Evolutionary conservation across 2,113 vertebrate species (phyloP), one percentile per base, ranked within the genome.

Genomic region (Muntiacus muntjak): DNA sequence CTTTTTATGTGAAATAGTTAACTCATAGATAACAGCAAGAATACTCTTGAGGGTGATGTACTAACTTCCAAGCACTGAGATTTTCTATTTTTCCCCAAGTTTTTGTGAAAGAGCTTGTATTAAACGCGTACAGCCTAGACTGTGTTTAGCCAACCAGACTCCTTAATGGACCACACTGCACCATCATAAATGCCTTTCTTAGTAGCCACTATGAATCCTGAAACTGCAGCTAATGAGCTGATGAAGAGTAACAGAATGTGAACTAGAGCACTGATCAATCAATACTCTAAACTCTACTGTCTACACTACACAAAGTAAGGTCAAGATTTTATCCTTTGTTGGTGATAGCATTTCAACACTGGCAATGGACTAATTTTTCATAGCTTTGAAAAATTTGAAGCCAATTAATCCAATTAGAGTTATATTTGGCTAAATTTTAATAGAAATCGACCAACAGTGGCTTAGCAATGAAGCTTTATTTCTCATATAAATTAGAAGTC

Each of bases 1-100:
- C 40, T 47, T 97, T 87, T 95, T 82, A 25, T 62, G 78, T 89
- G 94, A 91, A 95, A 94, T 88, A 36, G 92, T 89, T 96, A 94
- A 90, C 30, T 93, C 36, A 52, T 21, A 95, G 97, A 94, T 94
- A 95, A 88, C 30, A 93, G 33, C 26, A 83, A 86, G 82, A 81
- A 82, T 36, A 45, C 33, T 81, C 23, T 84, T 89, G 60, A 47
- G 45, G 43, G 2, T 25, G 45, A 74, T 64, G 55, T 58, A 64
- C 62, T 58, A 81, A 90, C 79, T 91, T 52, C 54, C 30, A 81
- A 64, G 54, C 33, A 6, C 33, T 40, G 21, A 93, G 52, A 82
- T 94, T 40, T 62, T 52, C 58, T 95, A 40, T 2, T 33, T 45
- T 91, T 21, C 58, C 84, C 58, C 2, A 12, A 86, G 33, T 86